Base-by-base conservation (phyloP, 2,888 invertebrate genomes). In the Dryocosmus kuriphilus region DNA sequence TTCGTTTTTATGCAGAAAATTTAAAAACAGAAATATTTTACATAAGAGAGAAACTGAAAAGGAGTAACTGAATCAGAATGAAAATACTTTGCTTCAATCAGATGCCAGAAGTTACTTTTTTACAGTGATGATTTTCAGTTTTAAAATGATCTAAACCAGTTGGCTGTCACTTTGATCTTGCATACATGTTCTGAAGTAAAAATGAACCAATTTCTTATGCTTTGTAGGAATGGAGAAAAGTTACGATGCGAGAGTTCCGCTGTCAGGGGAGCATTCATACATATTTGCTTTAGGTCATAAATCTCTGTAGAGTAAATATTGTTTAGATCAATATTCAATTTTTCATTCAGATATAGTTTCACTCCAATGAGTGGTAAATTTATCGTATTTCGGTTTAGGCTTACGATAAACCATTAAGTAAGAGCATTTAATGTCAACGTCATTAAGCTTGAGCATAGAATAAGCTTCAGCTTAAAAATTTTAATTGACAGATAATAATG, bases 321-420 rank as follows among this genome's bases (percentile, higher is more conserved):
- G 27, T 71, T 55, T 32, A 71, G 71, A 51, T 71, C 71, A 51
- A 71, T 71, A 46, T 71, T 51, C 51, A 51, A 19, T 71, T 22
- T 71, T 30, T 27, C 60, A 60, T 27, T 55, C 55, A 27, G n/a
- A 46, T 27, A 22, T 16, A 67, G 16, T 14, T 46, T 41, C 27
- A 16, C 46, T 19, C 16, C 24, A 46, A 19, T 41, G 27, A n/a
- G 41, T 24, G 41, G 27, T 19, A 9, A 67, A 67, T 41, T 67
- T 67, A 24, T 27, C 6, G 16, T 51, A 22, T 9, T 22, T 9
- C 22, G 22, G 19, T 22, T 55, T 22, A 55, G 55, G 55, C 9
- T 55, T 22, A 55, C 55, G 9, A 22, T 9, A 9, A 55, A 55
- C 9, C 55, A 46, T 46, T 46, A 46, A 38, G 38, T 38, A 38